These are phyloP conservation scores for Coptotermes formosanus DNA, from an alignment of 1,140 invertebrate species.

Conservation along the genomic window DNA sequence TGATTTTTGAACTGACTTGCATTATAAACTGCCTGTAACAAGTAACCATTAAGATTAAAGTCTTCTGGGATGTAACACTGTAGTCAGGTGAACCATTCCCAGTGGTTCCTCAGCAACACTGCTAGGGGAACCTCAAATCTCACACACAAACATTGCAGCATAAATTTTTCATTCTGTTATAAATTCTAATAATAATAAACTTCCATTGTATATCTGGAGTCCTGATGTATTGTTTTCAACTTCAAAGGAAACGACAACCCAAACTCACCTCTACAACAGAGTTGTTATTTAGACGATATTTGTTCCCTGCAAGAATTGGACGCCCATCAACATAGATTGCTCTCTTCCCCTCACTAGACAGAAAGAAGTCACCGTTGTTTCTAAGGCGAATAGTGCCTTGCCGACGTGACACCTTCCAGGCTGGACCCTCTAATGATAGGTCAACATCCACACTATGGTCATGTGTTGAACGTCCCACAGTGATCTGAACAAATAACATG, in stretches of 20 bases:
- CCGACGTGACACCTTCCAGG: constrained; percentile 78
- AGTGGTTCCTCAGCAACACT: no score
- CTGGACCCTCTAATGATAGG: constrained; percentile 86
- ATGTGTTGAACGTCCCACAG: constrained; percentile 84
- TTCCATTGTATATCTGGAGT: not conserved
- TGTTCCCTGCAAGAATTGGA: constrained; percentile 81
- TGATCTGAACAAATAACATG: constrained; percentile 64
- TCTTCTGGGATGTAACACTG: no score
- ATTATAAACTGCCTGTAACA: no score
- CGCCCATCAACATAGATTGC: constrained; percentile 92
- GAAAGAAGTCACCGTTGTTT: constrained; percentile 91
- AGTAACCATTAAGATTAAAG: no score
- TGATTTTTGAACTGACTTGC: no score
- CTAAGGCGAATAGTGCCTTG: constrained; percentile 88
- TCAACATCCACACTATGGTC: constrained; percentile 93
- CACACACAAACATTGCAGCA: no score
- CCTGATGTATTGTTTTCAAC: not conserved
- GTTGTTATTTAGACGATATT: constrained; percentile 87
- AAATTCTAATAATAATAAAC: not conserved
- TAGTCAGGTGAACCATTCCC: no score
- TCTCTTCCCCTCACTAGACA: constrained; percentile 93
- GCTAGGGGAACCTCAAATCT: no score
- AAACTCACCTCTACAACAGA: constrained; percentile 83
- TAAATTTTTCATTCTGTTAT: not conserved
- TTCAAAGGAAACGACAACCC: not conserved